Percentiles rank a stretch among this genome's conserved stretches.
These are phyloP conservation scores for Echinops telfairi DNA, from an alignment of 2,113 vertebrate genomes.

Conservation along the genomic window DNA sequence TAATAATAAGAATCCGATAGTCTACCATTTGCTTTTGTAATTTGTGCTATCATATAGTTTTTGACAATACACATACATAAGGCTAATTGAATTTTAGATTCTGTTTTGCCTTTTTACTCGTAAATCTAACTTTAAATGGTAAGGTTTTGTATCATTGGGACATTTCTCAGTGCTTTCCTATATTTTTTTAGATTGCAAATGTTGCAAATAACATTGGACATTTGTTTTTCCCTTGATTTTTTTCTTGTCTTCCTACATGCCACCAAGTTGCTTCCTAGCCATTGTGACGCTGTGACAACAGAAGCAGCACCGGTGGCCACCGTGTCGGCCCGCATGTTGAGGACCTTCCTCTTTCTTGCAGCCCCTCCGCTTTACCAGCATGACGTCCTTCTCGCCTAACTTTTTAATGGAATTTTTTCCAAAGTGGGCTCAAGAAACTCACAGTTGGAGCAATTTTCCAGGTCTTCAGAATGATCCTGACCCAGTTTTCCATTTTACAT, in stretches of 20 bases:
- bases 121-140: constrained; percentile 11
- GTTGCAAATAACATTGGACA: background rate
- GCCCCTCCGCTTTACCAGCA: too few species aligned
- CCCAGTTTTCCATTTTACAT: background rate
- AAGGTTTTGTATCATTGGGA: background rate
- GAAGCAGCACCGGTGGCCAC: too few species aligned
- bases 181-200: background rate
- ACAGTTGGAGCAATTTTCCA: too few species aligned
- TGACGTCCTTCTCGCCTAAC: too few species aligned
- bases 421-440: too few species aligned
- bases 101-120: background rate
- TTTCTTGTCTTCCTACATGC: too few species aligned
- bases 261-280: too few species aligned
- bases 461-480: too few species aligned
- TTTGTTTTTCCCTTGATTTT: background rate
- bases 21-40: background rate
- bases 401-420: too few species aligned
- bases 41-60: background rate
- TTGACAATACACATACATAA: background rate
- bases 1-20: constrained; percentile 9
- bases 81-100: background rate
- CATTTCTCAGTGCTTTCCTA: constrained; percentile 10
- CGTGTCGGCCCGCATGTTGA: too few species aligned
- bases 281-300: too few species aligned
- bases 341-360: too few species aligned